Evolutionary conservation across 2,113 vertebrate genomes (phyloP), one percentile per base, ranked within the genome.

Genomic region (Psilopogon haemacephalus): DNA sequence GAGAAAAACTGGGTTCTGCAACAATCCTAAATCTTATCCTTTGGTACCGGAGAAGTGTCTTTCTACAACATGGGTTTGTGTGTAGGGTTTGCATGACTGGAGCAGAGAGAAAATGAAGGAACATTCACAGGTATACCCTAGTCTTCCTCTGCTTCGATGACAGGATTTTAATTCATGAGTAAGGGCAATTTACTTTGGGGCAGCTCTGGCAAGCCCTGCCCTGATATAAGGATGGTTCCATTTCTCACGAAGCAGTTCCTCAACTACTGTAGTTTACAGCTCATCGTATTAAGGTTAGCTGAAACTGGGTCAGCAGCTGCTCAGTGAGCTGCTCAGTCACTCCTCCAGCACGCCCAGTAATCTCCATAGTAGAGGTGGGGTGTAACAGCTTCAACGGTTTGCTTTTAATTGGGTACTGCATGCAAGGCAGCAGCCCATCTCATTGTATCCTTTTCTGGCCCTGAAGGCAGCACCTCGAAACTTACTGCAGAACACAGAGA

Each of bases 271-370:
- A 81, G 91, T 73, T 94, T 72, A n/a, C 55, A 72, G 67, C 84
- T 91, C 30, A 33, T 77, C 1, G 27, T 92, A 94, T 87, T 95
- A 87, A 91, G 70, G 89, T 65, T 92, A 75, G 78, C 70, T 87
- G 94, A 95, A 96, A 96, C 21, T 96, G 91, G 95, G 95, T 96
- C 94, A 95, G 93, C 81, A 82, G 85, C 95, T 40, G 88, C 85
- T 81, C 76, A 32, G 32, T 46, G 85, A 94, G 95, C 95, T 85
- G 91, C 87, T 94, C 91, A 71, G 77, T 86, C 78, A 35, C 82
- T 95, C 89, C 94, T 77, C 11, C 87, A 87, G 78, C 91, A 58
- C 0, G 1, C 30, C 87, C 0, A 1, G 59, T 75, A 89, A 95
- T 94, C 89, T 89, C 63, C n/a, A 26, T n/a, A 54, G 18, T 58